Conservation (phyloP, 2,888 invertebrate species). For the Incurvaria masculella region DNA sequence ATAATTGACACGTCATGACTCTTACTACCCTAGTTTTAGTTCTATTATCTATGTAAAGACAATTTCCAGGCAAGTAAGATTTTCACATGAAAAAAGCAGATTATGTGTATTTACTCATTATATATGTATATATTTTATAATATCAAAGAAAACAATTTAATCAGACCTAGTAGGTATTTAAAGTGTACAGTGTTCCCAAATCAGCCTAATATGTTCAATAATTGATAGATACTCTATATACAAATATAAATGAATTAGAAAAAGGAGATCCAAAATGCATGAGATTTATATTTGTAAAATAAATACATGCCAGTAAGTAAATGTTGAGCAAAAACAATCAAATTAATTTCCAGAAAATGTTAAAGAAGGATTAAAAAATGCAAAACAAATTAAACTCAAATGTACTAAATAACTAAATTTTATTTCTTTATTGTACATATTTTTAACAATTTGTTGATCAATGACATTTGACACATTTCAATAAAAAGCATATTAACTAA, state of each 20-base stretch:
- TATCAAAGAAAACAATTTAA: no score
- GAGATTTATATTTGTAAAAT: background rate
- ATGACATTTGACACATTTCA: no score
- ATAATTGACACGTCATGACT: constrained; percentile 56
- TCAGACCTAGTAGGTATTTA: no score
- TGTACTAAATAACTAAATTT: constrained; percentile 39
- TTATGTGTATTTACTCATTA: no score
- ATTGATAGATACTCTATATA: no score
- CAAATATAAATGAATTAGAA: background rate
- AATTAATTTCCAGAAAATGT: no score
- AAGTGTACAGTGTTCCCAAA: no score
- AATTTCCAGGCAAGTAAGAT: background rate
- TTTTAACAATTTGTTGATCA: background rate
- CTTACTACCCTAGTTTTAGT: constrained; percentile 38
- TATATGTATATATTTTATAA: no score
- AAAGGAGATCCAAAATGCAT: background rate
- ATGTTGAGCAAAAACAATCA: constrained; percentile 7
- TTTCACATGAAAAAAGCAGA: no score
- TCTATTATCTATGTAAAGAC: background rate
- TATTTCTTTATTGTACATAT: constrained; percentile 48
- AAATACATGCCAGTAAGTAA: background rate
- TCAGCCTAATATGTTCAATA: no score
- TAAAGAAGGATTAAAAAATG: no score
- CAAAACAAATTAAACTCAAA: constrained; percentile 37
- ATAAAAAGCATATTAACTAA: no score